Evolutionary conservation across 2,113 vertebrate genomes (phyloP).

Genomic region (Stictonetta naevosa): DNA sequence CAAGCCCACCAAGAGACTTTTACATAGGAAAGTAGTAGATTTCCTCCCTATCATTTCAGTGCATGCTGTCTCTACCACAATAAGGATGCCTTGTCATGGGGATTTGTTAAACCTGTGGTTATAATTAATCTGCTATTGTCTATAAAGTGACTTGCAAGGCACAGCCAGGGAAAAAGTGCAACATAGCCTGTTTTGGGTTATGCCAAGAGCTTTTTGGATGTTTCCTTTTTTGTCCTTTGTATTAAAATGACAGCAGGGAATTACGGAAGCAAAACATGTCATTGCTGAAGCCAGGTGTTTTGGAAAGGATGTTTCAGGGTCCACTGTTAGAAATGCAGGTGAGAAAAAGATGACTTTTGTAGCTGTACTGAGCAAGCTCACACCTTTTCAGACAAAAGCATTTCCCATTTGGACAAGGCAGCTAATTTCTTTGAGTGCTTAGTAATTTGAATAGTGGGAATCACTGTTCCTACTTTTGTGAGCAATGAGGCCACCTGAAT

Average conservation of each 20-base stretch:
- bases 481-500: background rate
- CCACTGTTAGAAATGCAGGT: background rate
- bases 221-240: background rate
- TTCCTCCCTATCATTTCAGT: conserved; percentile 55
- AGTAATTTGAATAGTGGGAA: background rate
- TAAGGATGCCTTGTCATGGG: conserved; percentile 55
- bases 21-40: background rate
- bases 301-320: background rate
- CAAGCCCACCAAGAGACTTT: conserved; percentile 8
- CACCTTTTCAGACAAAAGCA: background rate
- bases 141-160: conserved; percentile 42
- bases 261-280: background rate
- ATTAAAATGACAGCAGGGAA: background rate
- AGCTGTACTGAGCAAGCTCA: background rate
- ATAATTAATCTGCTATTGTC: conserved; percentile 73
- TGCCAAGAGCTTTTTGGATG: conserved; percentile 10
- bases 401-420: background rate
- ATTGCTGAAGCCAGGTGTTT: background rate
- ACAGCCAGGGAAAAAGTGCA: conserved; percentile 31
- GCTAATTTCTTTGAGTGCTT: background rate
- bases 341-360: background rate
- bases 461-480: background rate
- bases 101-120: conserved; percentile 59
- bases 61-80: background rate
- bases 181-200: conserved; percentile 41